Evolutionary conservation across 2,797 vertebrate genomes (phyloP).

Genomic region (Helicolenus hilgendorfi): DNA sequence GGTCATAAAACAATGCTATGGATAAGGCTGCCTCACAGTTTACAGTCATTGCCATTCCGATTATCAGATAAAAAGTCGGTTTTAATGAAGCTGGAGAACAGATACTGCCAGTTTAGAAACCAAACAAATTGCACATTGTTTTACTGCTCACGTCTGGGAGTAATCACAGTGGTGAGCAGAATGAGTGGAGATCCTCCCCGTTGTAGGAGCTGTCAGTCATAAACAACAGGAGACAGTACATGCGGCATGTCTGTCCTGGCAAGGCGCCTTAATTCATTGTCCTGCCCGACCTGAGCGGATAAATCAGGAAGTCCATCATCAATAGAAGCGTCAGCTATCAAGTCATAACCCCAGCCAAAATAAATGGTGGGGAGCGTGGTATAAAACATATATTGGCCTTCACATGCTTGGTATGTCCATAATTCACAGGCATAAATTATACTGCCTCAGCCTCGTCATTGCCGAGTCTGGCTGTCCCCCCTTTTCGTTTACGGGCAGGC

Average conservation of each 20-base stretch:
- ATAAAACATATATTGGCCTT: conserved; percentile 90
- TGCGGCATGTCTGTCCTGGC: conserved; percentile 59
- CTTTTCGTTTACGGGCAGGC: conserved; percentile 33
- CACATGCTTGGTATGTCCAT: conserved; percentile 78
- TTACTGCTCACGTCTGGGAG: conserved; percentile 51
- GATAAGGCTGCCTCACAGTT: conserved; percentile 27
- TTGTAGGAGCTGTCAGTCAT: conserved; percentile 58
- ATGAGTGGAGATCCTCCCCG: conserved; percentile 6
- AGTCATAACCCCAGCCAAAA: conserved; percentile 86
- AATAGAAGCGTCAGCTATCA: conserved; percentile 84
- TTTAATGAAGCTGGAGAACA: conserved; percentile 46
- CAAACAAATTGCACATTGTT: conserved; percentile 48
- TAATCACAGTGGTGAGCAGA: conserved; percentile 55
- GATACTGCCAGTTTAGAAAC: conserved; percentile 21
- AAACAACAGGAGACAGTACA: conserved; percentile 80
- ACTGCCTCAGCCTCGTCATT: conserved; percentile 40
- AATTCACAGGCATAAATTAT: conserved; percentile 87
- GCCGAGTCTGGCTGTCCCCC: conserved; percentile 48
- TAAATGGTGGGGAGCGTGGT: conserved; percentile 79
- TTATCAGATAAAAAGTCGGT: conserved; percentile 43
- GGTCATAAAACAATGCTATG: conserved; percentile 62
- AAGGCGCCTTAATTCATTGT: conserved; percentile 79
- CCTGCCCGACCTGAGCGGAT: conserved; percentile 66
- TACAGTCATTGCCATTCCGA: conserved; percentile 65
- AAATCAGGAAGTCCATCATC: conserved; percentile 88